phyloP scores from a whole-genome alignment of 2,113 vertebrate genomes.

The Galbula dea region DNA sequence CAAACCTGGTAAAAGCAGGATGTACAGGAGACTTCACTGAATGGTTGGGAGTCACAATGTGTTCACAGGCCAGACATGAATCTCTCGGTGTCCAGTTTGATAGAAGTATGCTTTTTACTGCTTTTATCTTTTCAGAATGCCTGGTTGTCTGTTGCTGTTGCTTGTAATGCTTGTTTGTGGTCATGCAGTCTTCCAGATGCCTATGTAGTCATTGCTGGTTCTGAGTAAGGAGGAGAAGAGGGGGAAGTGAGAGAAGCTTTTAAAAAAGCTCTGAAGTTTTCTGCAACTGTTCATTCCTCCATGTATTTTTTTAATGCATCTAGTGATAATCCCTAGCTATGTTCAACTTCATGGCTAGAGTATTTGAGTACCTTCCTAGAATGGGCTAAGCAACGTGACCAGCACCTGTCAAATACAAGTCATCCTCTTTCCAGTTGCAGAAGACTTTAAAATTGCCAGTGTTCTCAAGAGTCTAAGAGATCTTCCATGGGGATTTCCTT shows the following conservation, averaged over 20 bases:
- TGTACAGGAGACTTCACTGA: neutral
- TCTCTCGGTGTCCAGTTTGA: neutral
- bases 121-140: neutral
- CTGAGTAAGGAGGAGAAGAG: neutral
- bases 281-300: neutral
- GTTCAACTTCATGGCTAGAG: neutral
- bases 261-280: neutral
- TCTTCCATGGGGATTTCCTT: neutral
- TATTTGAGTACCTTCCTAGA: neutral
- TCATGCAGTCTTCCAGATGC: neutral
- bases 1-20: neutral
- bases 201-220: neutral
- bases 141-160: neutral
- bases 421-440: neutral
- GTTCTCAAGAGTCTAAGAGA: neutral
- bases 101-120: neutral
- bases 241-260: conserved; percentile 32
- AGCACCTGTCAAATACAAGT: neutral
- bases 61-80: neutral
- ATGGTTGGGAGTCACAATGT: neutral
- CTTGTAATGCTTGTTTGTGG: conserved; percentile 27
- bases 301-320: neutral
- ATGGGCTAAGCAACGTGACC: neutral
- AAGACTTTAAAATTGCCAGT: neutral
- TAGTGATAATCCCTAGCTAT: neutral